These are phyloP conservation scores for Rotaria macrura DNA, from an alignment of 2,888 invertebrate species.

Conservation along the genomic window DNA sequence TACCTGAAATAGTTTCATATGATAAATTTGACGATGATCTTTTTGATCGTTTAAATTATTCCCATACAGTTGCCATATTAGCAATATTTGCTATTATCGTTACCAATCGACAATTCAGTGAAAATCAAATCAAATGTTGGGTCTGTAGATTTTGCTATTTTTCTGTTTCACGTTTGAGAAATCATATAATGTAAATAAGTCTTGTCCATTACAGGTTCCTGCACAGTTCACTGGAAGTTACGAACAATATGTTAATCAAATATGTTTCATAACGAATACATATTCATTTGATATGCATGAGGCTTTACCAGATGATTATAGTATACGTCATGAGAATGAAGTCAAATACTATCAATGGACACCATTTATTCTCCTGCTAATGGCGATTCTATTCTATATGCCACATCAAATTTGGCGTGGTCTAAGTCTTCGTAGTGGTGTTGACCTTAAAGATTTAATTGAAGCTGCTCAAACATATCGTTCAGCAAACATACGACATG, in stretches of 20 bases:
- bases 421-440: constrained; percentile 25
- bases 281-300: constrained; percentile 20
- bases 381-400: constrained; percentile 31
- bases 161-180: too few species aligned
- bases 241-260: constrained; percentile 7
- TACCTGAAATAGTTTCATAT: constrained; percentile 30
- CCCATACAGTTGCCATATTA: constrained; percentile 33
- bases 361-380: constrained; percentile 31
- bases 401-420: constrained; percentile 33
- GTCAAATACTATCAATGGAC: constrained; percentile 34
- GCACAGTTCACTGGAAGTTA: constrained; percentile 3
- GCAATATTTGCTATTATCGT: constrained; percentile 34
- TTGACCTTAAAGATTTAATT: constrained; percentile 31
- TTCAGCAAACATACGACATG: constrained; percentile 17
- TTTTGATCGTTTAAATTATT: constrained; percentile 31
- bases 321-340: constrained; percentile 15
- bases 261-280: constrained; percentile 17
- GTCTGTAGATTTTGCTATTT: neutral
- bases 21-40: constrained; percentile 33
- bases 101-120: constrained; percentile 34
- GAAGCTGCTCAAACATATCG: constrained; percentile 33
- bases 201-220: neutral
- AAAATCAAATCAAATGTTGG: constrained; percentile 34
- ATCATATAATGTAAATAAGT: too few species aligned
- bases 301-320: neutral